Evolutionary conservation across 2,888 invertebrate genomes (phyloP), one percentile per base, ranked within the genome.

Genomic region (Himalopsyche japonica): DNA sequence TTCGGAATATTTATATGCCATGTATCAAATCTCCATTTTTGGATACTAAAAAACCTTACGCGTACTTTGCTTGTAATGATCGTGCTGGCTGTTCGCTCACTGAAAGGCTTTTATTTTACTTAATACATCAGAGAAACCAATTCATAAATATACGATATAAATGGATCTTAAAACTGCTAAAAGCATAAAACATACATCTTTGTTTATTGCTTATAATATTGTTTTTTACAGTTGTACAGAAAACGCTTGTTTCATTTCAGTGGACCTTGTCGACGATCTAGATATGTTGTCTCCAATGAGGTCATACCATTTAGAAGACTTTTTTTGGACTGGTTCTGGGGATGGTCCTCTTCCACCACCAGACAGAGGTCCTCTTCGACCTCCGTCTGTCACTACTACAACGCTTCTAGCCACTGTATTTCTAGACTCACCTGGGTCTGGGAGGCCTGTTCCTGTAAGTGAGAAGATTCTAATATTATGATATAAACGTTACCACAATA

Each of bases 321-420:
- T 97, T 90, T 96, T 97, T 90, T 97, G 97, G 97, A 96, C 96
- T 0, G 97, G 97, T 0, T 96, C 96, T 0, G 97, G 97, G 0
- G 97, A 97, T 89, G 97, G 96, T 0, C 95, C 95, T 0, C 93
- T 94, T 10, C 93, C 93, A 0, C 93, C 91, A 88, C 92, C 92
- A 87, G 94, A 91, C 88, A 86, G 88, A 1, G 89, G 91, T 1
- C 88, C 90, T 4, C 90, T 89, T 88, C 90, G 88, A 82, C 91
- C 92, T 0, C 88, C 91, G 8, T 93, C 95, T 64, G 93, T 94
- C 79, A 94, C 94, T 88, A 94, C 94, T 12, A 95, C 95, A 86
- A 95, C 95, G 0, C 93, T 95, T 1, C 92, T 95, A 78, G 95
- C 95, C 76, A 95, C 95, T 0, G 94, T 95, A 27, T 95, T 95